A percentile compares a stretch with the other conserved stretches of the same genome.
These are phyloP conservation scores for Ibycter americanus DNA, from an alignment of 2,797 vertebrate species.

Conservation along the genomic window DNA sequence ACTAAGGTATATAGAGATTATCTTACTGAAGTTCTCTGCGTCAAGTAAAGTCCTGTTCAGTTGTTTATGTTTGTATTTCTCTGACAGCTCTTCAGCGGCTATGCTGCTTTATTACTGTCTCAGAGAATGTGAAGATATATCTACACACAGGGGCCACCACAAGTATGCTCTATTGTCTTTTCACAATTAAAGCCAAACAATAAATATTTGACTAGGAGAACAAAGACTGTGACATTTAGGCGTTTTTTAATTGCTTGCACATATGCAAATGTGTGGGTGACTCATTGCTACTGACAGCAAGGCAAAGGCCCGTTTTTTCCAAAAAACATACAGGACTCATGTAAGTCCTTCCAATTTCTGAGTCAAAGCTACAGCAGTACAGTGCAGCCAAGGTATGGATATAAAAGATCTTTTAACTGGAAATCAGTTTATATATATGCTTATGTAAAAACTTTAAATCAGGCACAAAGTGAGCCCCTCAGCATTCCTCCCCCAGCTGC, in stretches of 20 bases:
- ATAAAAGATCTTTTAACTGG: not conserved
- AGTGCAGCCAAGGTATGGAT: not conserved
- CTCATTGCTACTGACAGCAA: not conserved
- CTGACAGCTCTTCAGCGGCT: not conserved
- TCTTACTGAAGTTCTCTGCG: not conserved
- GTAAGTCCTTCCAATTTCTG: not conserved
- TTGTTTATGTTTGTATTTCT: not conserved
- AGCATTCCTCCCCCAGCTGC: not conserved
- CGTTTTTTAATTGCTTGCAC: not conserved
- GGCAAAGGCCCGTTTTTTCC: not conserved
- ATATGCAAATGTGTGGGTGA: not conserved
- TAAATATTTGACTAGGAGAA: not conserved
- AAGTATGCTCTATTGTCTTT: not conserved
- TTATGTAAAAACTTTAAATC: not conserved
- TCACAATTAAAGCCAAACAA: not conserved
- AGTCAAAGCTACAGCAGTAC: not conserved
- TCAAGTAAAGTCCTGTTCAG: not conserved
- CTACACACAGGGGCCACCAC: not conserved
- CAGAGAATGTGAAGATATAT: not conserved
- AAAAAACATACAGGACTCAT: not conserved
- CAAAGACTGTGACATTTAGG: not conserved
- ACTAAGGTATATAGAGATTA: not conserved
- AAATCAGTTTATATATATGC: not conserved
- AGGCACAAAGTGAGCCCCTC: not conserved
- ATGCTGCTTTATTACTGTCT: not conserved